phyloP scores from a whole-genome alignment of 64 coral and sea anemone genomes.

The Montipora sp. region DNA sequence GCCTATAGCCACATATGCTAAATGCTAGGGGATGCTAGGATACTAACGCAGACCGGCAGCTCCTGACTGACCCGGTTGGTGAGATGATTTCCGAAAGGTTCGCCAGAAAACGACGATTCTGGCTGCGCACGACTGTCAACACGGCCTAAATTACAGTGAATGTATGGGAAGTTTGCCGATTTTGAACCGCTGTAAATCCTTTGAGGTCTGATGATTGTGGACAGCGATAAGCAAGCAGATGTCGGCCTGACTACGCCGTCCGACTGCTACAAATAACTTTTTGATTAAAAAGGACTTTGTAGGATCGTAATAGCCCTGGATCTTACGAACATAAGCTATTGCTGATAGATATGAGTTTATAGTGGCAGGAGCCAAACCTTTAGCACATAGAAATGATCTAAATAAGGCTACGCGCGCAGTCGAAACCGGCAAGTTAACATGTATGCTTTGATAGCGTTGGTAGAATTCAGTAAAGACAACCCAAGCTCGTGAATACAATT shows the following conservation, averaged over 20 bases:
- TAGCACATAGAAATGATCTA: not conserved
- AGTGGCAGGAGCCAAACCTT: not conserved
- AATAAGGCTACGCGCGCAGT: not conserved
- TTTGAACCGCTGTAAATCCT: no score
- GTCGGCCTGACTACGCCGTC: not conserved
- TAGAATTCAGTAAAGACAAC: slow-evolving; percentile 4
- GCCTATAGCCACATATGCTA: no score
- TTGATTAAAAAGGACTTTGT: not conserved
- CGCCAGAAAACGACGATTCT: no score
- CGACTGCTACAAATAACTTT: slow-evolving; percentile 6
- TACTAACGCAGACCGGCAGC: no score
- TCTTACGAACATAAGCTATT: slow-evolving; percentile 8
- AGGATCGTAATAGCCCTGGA: not conserved
- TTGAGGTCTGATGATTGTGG: no score
- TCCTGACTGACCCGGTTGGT: no score
- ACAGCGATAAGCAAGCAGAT: not conserved
- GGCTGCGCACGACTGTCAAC: no score
- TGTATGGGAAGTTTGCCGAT: no score
- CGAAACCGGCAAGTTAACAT: not conserved
- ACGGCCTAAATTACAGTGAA: no score
- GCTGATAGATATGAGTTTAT: slow-evolving; percentile 52
- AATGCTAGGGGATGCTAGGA: no score
- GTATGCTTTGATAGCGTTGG: not conserved
- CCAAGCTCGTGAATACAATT: not conserved
- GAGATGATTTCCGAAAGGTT: no score